Evolutionary conservation across 1,140 invertebrate species (phyloP).

Genomic region (Batillaria attramentaria): DNA sequence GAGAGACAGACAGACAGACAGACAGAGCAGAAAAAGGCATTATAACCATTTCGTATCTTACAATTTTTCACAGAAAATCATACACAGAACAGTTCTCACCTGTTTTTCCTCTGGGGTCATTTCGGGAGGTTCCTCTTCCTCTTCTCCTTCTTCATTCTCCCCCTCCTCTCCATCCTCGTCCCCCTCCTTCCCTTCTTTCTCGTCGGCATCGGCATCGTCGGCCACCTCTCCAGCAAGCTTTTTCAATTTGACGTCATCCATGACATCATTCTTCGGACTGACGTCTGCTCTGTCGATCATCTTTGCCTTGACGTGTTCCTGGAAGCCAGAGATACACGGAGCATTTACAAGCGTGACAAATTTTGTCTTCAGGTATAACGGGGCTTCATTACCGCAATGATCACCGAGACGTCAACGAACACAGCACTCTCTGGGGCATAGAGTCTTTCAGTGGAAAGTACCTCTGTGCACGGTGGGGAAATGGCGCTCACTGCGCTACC

Average conservation of each 20-base stretch:
- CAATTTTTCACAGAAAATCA: neutral
- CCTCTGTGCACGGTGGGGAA: no score
- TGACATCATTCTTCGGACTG: no score
- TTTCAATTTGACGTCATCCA: neutral
- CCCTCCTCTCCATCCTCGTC: constrained; percentile 16
- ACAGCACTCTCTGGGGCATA: neutral
- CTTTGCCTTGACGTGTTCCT: no score
- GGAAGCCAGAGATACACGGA: no score
- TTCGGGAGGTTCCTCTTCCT: constrained; percentile 36
- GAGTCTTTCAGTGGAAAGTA: neutral
- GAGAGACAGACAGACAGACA: neutral
- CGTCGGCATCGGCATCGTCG: neutral
- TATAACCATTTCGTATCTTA: neutral
- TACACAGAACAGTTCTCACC: no score
- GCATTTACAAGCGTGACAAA: no score
- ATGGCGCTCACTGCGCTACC: no score
- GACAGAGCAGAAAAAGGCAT: neutral
- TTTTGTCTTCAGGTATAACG: no score
- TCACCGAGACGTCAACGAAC: constrained; percentile 1
- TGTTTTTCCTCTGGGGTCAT: constrained; percentile 40
- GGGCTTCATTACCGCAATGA: neutral
- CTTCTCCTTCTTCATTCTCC: constrained; percentile 16
- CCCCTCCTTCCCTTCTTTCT: neutral
- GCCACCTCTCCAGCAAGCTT: neutral
- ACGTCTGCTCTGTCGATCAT: no score